Evolutionary conservation across 1,140 invertebrate species (phyloP).

Genomic region (Grapholita molesta): DNA sequence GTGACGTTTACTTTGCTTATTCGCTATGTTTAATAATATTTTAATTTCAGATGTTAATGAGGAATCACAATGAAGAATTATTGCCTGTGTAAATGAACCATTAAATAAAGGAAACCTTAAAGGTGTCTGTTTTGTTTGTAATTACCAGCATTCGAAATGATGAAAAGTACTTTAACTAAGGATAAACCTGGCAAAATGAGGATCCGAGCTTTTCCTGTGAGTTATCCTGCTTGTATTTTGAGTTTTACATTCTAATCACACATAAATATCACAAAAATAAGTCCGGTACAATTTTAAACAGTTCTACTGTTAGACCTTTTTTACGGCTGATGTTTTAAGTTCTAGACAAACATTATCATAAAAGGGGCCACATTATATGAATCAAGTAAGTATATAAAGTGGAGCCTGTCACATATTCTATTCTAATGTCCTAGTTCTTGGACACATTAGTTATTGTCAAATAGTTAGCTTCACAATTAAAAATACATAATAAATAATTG

Average conservation of each 20-base stretch:
- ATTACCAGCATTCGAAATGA: constrained; percentile 70
- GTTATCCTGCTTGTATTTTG: constrained; percentile 50
- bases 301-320: no score
- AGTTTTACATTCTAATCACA: not conserved
- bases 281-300: not conserved
- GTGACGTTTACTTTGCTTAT: constrained; percentile 11
- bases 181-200: constrained; percentile 98
- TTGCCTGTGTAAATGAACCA: constrained; percentile 59
- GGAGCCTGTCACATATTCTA: no score
- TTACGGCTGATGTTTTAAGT: no score
- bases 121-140: constrained; percentile 45
- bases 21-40: constrained; percentile 27
- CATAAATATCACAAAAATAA: not conserved
- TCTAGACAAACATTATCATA: no score
- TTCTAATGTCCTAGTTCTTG: no score
- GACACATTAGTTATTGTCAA: no score
- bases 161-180: constrained; percentile 85
- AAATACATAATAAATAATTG: no score
- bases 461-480: no score
- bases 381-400: no score
- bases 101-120: constrained; percentile 32
- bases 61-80: constrained; percentile 63
- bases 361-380: no score
- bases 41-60: constrained; percentile 62
- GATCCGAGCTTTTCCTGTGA: constrained; percentile 97